phyloP scores from a whole-genome alignment of 1,140 invertebrate genomes.

The Mamestra configurata region DNA sequence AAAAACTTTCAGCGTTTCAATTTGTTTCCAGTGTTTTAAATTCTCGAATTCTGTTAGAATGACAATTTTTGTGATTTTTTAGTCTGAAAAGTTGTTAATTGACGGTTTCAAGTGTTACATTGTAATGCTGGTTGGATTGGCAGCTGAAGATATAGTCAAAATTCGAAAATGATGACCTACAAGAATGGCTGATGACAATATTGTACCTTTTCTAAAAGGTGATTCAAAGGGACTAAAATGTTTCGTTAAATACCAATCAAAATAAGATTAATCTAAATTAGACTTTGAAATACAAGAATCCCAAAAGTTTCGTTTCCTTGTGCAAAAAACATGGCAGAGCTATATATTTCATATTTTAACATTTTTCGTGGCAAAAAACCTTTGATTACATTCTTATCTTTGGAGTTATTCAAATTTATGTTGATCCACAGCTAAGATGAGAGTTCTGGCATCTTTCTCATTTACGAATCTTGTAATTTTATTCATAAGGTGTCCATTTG shows the following conservation, averaged over 20 bases:
- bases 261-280: too few relatives aligned
- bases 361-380: slow-evolving; percentile 35
- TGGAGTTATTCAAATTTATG: slow-evolving; percentile 59
- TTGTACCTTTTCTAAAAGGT: neutral
- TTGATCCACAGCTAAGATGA: slow-evolving; percentile 46
- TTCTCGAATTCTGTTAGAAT: slow-evolving; percentile 37
- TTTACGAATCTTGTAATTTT: slow-evolving; percentile 55
- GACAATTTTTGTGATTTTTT: slow-evolving; percentile 36
- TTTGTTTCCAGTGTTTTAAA: slow-evolving; percentile 48
- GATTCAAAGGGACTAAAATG: neutral
- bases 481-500: slow-evolving; percentile 57
- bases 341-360: slow-evolving; percentile 39
- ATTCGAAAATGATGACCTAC: neutral
- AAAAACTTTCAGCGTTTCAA: slow-evolving; percentile 60
- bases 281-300: neutral
- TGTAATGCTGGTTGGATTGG: slow-evolving; percentile 13
- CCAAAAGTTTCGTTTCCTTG: neutral
- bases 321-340: neutral
- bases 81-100: slow-evolving; percentile 25
- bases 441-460: slow-evolving; percentile 52
- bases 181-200: too few relatives aligned
- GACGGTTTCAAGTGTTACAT: neutral
- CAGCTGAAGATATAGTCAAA: neutral
- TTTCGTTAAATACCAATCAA: too few relatives aligned
- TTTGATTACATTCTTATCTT: slow-evolving; percentile 51